Percentiles rank a stretch among this genome's conserved stretches.
Conservation (phyloP, 2,888 invertebrate species). For the Dolichomitus sp. region DNA sequence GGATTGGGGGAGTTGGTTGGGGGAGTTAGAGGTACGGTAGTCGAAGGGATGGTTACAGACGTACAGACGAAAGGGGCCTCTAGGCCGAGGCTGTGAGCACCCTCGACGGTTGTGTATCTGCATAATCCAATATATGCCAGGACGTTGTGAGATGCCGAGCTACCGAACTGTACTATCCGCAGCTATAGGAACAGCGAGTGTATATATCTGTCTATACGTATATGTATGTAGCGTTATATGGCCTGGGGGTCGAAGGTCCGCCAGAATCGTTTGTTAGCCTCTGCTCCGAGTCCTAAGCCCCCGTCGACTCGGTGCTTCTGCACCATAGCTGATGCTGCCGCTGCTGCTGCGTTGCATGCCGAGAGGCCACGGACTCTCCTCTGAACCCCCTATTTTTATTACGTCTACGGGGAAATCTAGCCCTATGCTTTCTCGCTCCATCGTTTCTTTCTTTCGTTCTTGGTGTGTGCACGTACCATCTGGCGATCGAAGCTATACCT, state of each 20-base stretch:
- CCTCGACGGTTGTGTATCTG: slow-evolving; percentile 75
- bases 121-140: slow-evolving; percentile 82
- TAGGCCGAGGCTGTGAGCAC: slow-evolving; percentile 72
- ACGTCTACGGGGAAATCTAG: slow-evolving; percentile 83
- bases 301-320: slow-evolving; percentile 61
- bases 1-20: slow-evolving; percentile 47
- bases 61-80: slow-evolving; percentile 36
- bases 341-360: slow-evolving; percentile 35
- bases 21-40: slow-evolving; percentile 19
- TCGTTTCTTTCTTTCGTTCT: slow-evolving; percentile 62
- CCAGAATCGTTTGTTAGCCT: slow-evolving; percentile 79
- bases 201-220: slow-evolving; percentile 10
- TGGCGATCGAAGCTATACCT: slow-evolving; percentile 64
- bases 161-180: slow-evolving; percentile 50
- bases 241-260: slow-evolving; percentile 74
- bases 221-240: slow-evolving; percentile 40
- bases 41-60: slow-evolving; percentile 59
- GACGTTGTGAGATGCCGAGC: slow-evolving; percentile 63
- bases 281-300: slow-evolving; percentile 62
- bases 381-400: slow-evolving; percentile 76
- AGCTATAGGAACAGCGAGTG: slow-evolving; percentile 35
- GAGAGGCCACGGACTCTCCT: slow-evolving; percentile 49
- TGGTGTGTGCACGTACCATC: slow-evolving; percentile 63
- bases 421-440: slow-evolving; percentile 66
- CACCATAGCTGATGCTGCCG: slow-evolving; percentile 11